Base-by-base conservation (phyloP, 2,888 invertebrate genomes). In the Monochamus alternatus region DNA sequence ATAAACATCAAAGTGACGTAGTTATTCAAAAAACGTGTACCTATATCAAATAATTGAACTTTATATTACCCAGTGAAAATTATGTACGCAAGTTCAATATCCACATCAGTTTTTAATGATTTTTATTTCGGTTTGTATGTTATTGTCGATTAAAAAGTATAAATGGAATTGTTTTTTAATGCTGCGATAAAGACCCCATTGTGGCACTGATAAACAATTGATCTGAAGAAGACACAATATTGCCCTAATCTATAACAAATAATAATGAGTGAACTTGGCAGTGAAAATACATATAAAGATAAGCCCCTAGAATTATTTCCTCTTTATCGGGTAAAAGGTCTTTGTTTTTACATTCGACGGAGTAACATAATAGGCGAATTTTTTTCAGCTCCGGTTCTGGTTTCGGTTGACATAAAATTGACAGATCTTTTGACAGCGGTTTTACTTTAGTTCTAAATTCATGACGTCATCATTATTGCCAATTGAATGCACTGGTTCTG, bases 201-300 rank as follows among this genome's bases (percentile, higher is more conserved):
- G 38, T 47, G 10, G 31, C 47, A 4, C 14, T 44, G 44, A 68
- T 68, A 58, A 68, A 59, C 59, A 31, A 10, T 12, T 52, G 8
- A 38, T 14, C 7, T 43, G 58, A 58, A 68, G 66, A 68, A 68
- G 66, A 68, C 59, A 68, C 43, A 68, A 68, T 66, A 66, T 47
- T 32, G 12, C 7, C 31, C n/a, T 68, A 58, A 58, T 68, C 68
- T 43, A 38, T 7, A 68, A 59, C 10, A 59, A 38, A 59, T 68
- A 55, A 38, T 30, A 64, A 47, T 47, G 44, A 64, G n/a, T 68
- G 59, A 59, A 58, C 68, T 68, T 68, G 68, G 22, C 68, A 68
- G 38, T 68, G 68, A 68, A 58, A 68, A 59, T 58, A 68, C 52
- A n/a, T 31, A n/a, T 43, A n/a, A 14, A 52, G 55, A 66, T 66